Evolutionary conservation across 2,888 invertebrate genomes (phyloP).

Genomic region (Acleris laterana): DNA sequence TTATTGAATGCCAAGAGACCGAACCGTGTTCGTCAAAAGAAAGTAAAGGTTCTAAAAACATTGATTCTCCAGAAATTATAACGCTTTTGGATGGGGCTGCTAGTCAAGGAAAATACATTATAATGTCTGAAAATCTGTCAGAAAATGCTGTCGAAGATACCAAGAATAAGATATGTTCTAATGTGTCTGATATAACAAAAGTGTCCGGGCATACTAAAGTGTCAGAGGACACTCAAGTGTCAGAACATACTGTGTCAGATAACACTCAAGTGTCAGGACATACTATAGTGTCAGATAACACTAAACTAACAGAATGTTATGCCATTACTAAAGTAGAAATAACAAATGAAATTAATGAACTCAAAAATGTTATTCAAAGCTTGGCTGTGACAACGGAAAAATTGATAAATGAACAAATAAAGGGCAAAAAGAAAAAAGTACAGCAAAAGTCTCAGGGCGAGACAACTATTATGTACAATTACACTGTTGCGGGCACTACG

Average conservation of each 20-base stretch:
- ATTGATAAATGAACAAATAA: slow-evolving; percentile 53
- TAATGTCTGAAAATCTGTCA: slow-evolving; percentile 47
- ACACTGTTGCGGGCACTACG: slow-evolving; percentile 33
- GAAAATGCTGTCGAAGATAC: neutral
- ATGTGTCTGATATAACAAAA: neutral
- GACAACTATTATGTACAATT: slow-evolving; percentile 29
- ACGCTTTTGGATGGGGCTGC: slow-evolving; percentile 61
- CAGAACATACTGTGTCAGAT: too few species aligned
- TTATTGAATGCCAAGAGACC: slow-evolving; percentile 24
- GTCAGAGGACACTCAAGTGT: too few species aligned
- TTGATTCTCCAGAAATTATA: slow-evolving; percentile 51
- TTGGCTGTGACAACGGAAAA: slow-evolving; percentile 57
- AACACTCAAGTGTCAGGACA: too few species aligned
- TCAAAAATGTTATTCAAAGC: slow-evolving; percentile 60
- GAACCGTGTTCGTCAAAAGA: slow-evolving; percentile 5
- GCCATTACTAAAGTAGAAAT: slow-evolving; percentile 44
- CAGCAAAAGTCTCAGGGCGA: slow-evolving; percentile 10
- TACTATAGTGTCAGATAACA: too few species aligned
- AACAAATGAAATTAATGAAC: slow-evolving; percentile 59
- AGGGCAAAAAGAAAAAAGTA: slow-evolving; percentile 39
- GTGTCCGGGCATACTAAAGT: neutral
- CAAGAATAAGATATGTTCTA: slow-evolving; percentile 9
- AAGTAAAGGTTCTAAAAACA: slow-evolving; percentile 21
- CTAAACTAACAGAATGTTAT: too few species aligned
- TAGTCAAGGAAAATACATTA: slow-evolving; percentile 60